These are phyloP conservation scores for Coenonympha arcania DNA, from an alignment of 2,888 invertebrate species.

Conservation along the genomic window DNA sequence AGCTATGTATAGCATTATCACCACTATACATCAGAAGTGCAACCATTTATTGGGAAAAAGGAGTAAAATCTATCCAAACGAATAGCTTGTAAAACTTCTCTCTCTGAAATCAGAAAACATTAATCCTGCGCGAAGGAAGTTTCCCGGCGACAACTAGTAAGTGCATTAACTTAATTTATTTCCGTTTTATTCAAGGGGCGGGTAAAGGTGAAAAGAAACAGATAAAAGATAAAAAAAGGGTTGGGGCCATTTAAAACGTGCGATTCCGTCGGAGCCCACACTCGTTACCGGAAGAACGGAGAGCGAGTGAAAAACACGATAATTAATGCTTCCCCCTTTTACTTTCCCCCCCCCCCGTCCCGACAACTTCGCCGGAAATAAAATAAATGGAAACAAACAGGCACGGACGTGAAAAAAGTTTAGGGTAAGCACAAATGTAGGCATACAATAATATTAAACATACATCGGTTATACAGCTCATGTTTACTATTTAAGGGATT, in stretches of 20 bases:
- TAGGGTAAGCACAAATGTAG: background rate
- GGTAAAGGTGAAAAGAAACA: conserved; percentile 9
- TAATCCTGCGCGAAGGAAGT: too few species aligned
- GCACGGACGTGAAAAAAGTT: conserved; percentile 3
- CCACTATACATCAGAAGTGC: too few species aligned
- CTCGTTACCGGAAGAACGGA: conserved; percentile 16
- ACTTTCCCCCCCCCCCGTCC: conserved; percentile 2
- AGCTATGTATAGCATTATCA: too few species aligned
- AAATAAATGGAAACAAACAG: conserved; percentile 23
- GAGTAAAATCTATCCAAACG: too few species aligned
- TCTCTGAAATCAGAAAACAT: too few species aligned
- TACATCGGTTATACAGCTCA: too few species aligned
- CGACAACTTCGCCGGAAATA: conserved; percentile 13
- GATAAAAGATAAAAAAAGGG: conserved; percentile 23
- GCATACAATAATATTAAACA: too few species aligned
- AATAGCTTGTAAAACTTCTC: too few species aligned
- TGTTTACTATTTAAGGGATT: too few species aligned
- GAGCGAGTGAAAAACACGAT: conserved; percentile 14
- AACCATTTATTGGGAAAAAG: too few species aligned
- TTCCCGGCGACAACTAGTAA: background rate
- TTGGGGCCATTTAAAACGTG: conserved; percentile 21
- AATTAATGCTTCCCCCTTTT: conserved; percentile 17
- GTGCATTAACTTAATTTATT: background rate
- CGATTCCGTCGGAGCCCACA: background rate
- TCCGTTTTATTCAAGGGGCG: background rate